These are phyloP conservation scores for Tyto alba DNA, from an alignment of 2,113 vertebrate genomes.

Conservation along the genomic window DNA sequence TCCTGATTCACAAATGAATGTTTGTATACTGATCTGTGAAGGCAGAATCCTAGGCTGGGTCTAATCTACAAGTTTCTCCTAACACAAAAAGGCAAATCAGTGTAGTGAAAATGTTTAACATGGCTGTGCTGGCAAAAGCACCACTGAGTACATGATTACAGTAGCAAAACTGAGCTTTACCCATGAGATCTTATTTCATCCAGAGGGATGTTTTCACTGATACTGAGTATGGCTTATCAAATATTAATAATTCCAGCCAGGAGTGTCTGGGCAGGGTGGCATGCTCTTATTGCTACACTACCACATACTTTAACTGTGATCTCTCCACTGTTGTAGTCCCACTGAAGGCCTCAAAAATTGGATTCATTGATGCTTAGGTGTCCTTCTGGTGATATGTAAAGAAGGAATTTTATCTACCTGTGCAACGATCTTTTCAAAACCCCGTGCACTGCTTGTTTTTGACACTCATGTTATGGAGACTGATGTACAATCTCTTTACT, in stretches of 20 bases:
- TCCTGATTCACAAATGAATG: not conserved
- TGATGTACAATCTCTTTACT: not conserved
- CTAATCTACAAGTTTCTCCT: not conserved
- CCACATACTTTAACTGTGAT: not conserved
- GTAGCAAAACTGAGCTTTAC: not conserved
- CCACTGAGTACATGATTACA: not conserved
- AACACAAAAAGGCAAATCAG: not conserved
- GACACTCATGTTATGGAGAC: not conserved
- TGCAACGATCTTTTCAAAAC: conserved; percentile 33
- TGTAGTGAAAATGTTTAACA: not conserved
- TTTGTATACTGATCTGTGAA: not conserved
- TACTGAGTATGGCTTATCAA: not conserved
- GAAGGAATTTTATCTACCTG: not conserved
- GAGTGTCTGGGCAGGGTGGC: not conserved
- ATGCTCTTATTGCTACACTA: not conserved
- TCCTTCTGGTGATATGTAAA: not conserved
- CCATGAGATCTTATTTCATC: fast-evolving
- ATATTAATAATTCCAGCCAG: not conserved
- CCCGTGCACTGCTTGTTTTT: not conserved
- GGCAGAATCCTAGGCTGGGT: not conserved
- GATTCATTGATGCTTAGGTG: not conserved
- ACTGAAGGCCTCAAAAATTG: not conserved
- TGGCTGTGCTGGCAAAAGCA: not conserved
- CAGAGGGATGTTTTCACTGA: not conserved
- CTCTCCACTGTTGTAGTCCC: not conserved